Percentiles rank a stretch among this genome's conserved stretches.
Evolutionary conservation across 2,113 vertebrate genomes (phyloP).

Genomic region (Petromus typicus): DNA sequence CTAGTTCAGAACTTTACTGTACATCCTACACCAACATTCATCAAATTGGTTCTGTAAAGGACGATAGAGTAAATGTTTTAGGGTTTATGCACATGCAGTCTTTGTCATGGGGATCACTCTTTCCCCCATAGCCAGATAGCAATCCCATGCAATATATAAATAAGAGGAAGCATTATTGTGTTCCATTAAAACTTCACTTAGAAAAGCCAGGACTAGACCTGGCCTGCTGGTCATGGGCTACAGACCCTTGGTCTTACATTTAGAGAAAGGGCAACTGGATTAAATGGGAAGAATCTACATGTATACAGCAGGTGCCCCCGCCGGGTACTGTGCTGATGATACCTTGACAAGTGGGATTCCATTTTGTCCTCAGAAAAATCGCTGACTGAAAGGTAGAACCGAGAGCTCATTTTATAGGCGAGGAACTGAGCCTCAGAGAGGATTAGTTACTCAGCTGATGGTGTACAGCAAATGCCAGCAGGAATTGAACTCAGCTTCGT

Average conservation of each 20-base stretch:
- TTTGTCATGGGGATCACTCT: neutral
- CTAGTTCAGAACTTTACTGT: neutral
- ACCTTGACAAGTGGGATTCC: neutral
- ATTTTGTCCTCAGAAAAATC: constrained; percentile 26
- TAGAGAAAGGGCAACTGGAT: neutral
- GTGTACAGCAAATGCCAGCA: neutral
- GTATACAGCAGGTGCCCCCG: neutral
- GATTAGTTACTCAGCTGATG: neutral
- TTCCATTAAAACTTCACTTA: neutral
- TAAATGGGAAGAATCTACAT: neutral
- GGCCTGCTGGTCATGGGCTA: neutral
- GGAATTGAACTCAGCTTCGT: neutral
- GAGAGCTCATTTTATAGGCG: neutral
- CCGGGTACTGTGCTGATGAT: neutral
- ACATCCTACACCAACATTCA: neutral
- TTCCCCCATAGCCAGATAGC: neutral
- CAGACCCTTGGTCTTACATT: neutral
- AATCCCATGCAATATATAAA: neutral
- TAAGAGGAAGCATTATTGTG: neutral
- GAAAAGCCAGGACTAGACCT: neutral
- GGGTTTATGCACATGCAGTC: neutral
- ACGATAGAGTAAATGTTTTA: neutral
- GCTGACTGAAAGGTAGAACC: neutral
- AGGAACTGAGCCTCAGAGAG: neutral
- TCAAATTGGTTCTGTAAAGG: neutral